These are phyloP conservation scores for Pseudococcus viburni DNA, from an alignment of 2,888 invertebrate genomes.

Conservation along the genomic window DNA sequence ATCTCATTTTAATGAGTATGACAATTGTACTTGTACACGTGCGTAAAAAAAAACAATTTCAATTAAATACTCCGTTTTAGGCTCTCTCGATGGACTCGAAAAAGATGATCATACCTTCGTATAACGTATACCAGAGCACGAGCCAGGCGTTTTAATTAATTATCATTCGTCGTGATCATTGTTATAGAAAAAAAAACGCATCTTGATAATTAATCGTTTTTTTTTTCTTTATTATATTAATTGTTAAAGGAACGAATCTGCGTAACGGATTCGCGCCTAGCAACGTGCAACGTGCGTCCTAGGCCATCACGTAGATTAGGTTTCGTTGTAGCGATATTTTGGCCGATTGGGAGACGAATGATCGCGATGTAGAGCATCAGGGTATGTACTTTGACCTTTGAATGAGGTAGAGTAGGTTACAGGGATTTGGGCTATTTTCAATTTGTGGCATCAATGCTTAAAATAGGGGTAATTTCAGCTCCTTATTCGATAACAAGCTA, in stretches of 20 bases:
- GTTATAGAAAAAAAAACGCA: neutral
- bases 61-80: neutral
- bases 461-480: neutral
- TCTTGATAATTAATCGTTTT: slow-evolving; percentile 5
- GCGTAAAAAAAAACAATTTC: neutral
- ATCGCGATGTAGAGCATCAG: neutral
- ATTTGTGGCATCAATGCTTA: too few species aligned
- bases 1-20: slow-evolving; percentile 2
- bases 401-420: neutral
- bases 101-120: neutral
- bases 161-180: neutral
- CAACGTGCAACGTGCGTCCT: neutral
- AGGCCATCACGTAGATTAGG: neutral
- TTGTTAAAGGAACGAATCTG: slow-evolving; percentile 14
- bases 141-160: slow-evolving; percentile 3
- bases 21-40: neutral
- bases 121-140: neutral
- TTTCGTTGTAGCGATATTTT: neutral
- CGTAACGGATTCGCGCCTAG: neutral
- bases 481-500: neutral
- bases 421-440: too few species aligned
- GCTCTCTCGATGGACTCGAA: neutral
- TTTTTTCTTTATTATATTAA: neutral
- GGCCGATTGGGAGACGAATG: neutral
- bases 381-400: neutral